A percentile compares a stretch with the other conserved stretches of the same genome.
Conservation (phyloP, 2,888 invertebrate genomes). For the Syritta pipiens region DNA sequence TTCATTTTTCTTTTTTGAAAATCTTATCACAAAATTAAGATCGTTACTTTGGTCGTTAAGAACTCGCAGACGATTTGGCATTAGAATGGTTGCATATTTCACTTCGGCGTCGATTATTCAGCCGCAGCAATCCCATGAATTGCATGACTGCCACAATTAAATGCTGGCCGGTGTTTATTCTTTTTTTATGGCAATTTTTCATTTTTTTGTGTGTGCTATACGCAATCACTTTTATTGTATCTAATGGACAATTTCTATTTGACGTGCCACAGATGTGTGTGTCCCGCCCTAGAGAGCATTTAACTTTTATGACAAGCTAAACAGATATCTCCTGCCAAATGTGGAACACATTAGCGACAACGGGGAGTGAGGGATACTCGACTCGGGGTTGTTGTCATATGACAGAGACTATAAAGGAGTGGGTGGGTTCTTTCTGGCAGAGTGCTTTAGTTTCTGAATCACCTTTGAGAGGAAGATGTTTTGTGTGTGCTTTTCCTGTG, state of each 20-base stretch:
- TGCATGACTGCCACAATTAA: neutral
- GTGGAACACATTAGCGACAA: neutral
- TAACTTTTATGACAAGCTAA: conserved; percentile 13
- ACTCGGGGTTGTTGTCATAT: too few species aligned
- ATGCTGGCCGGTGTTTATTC: too few species aligned
- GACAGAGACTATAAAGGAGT: conserved; percentile 4
- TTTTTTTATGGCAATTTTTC: too few species aligned
- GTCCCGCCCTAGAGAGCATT: neutral
- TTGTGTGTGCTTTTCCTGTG: neutral
- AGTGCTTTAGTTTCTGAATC: neutral
- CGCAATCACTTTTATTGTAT: neutral
- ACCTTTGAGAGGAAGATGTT: neutral
- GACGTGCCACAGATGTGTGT: conserved; percentile 2
- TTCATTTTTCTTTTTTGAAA: too few species aligned
- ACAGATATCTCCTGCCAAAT: conserved; percentile 16
- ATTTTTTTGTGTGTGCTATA: neutral
- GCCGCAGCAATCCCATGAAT: neutral
- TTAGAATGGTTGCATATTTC: too few species aligned
- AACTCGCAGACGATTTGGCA: too few species aligned
- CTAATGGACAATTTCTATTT: conserved; percentile 9
- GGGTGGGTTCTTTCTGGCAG: neutral
- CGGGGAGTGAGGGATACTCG: too few species aligned
- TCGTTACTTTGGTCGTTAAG: too few species aligned
- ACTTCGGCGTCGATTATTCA: too few species aligned
- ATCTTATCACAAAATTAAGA: too few species aligned